Conservation (phyloP, 2,113 vertebrate genomes). For the Tympanuchus pallidicinctus region DNA sequence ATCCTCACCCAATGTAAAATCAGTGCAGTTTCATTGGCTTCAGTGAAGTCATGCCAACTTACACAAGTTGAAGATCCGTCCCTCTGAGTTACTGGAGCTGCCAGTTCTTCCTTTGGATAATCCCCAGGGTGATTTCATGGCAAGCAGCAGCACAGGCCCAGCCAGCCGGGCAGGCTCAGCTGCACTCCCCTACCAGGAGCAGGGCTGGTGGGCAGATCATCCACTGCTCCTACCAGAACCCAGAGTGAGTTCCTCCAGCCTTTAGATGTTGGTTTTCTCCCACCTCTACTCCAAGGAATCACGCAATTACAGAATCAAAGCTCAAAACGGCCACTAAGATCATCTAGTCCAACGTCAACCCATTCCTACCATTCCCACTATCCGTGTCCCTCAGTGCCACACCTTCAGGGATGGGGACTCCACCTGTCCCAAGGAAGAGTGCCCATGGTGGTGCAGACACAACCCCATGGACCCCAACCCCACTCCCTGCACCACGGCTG, state of each 20-base stretch:
- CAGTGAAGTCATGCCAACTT: constrained; percentile 67
- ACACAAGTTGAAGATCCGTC: constrained; percentile 55
- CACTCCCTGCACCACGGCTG: rapidly evolving
- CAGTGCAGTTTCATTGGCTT: constrained; percentile 31
- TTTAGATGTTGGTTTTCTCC: not conserved
- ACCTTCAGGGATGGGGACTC: no score
- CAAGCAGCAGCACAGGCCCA: constrained; percentile 66
- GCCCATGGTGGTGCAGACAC: not conserved
- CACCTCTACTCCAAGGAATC: not conserved
- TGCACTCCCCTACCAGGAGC: not conserved
- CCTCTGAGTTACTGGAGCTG: constrained; percentile 60
- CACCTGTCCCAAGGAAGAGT: no score
- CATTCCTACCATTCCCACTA: no score
- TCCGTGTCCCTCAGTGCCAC: no score
- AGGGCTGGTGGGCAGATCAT: not conserved
- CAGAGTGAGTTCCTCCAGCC: not conserved
- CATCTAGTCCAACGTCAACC: no score
- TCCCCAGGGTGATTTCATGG: constrained; percentile 60
- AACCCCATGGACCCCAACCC: not conserved
- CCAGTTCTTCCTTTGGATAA: constrained; percentile 67
- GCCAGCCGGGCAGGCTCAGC: constrained; percentile 62
- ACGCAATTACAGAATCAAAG: no score
- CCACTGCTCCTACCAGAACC: not conserved
- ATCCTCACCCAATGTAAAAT: constrained; percentile 34
- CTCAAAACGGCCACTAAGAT: no score